These are phyloP conservation scores for Zaprionus kolodkinae DNA, from an alignment of 1,140 invertebrate species.

Conservation along the genomic window DNA sequence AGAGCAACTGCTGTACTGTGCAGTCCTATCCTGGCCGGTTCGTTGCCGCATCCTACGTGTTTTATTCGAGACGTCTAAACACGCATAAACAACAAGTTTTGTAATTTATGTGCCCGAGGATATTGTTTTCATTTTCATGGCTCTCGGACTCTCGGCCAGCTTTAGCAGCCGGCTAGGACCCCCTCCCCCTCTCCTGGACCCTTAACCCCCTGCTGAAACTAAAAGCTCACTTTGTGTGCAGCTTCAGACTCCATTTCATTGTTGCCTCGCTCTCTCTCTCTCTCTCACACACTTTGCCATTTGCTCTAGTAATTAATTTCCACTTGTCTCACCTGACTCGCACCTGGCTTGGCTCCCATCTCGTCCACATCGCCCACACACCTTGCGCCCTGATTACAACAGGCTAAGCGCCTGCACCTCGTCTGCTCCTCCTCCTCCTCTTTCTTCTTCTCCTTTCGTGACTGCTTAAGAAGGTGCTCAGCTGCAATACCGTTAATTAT, in stretches of 20 bases:
- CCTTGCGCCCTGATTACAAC: background rate
- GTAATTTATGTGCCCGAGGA: conserved; percentile 70
- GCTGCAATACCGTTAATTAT: background rate
- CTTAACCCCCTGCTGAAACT: background rate
- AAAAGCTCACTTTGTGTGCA: conserved; percentile 3
- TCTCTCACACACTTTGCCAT: conserved; percentile 14
- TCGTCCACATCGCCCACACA: background rate
- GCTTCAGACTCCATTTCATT: conserved; percentile 4
- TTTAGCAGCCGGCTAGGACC: background rate
- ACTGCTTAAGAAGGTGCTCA: background rate
- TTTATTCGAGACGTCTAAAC: conserved; percentile 62
- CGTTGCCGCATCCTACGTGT: conserved; percentile 48
- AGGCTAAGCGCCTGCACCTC: background rate
- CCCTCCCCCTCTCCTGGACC: background rate
- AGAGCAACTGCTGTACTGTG: conserved; percentile 3
- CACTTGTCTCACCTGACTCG: conserved; percentile 47
- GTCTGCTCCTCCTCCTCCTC: too few species aligned
- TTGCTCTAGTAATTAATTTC: conserved; percentile 61
- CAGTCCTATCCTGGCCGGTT: background rate
- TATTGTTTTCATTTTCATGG: conserved; percentile 67
- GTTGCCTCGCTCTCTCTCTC: background rate
- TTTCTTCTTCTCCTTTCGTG: background rate
- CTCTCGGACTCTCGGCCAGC: background rate
- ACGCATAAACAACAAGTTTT: conserved; percentile 69
- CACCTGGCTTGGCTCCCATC: conserved; percentile 20